Base-by-base conservation (phyloP, 2,797 vertebrate genomes). In the Pogonophryne albipinna region DNA sequence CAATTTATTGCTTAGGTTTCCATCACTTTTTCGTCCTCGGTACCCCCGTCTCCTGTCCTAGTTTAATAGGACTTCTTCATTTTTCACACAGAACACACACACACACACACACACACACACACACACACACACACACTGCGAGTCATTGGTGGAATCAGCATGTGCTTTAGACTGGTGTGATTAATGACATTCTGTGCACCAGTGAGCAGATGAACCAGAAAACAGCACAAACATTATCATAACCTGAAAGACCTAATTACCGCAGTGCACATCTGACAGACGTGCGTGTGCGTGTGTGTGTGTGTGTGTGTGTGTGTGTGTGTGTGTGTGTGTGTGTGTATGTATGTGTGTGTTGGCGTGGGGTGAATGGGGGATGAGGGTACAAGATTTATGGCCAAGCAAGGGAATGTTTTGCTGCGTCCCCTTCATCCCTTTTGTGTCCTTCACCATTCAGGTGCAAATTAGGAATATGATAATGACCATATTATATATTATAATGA, bases 201-300 rank as follows among this genome's bases (percentile, higher is more conserved):
- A 87, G 64, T 89, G 91, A 89, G 82, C 85, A 91, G 76, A 91
- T 86, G 89, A 84, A 91, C 84, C 85, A 83, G 78, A 89, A 92
- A 91, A 92, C 79, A 91, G 84, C 83, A 77, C 76, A 91, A 91
- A 94, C 93, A 94, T 94, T 92, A 92, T 92, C 91, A 92, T 92
- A 91, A 91, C 89, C 90, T 90, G 85, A 87, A 91, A 92, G 89
- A 91, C 88, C 90, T 91, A 92, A 92, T 94, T 92, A 93, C 82
- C 74, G 83, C 79, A 84, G 66, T 60, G 82, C 76, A 66, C 78
- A 86, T 88, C 84, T 86, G 79, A 92, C 88, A 82, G 81, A 71
- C 71, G 41, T 53, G 49, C 63, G 65, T 61, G 60, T 51, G 59
- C 72, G 65, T 74, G 61, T 58, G 59, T n/a, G n/a, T 74, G 60